A percentile compares a stretch with the other conserved stretches of the same genome.
Conservation (phyloP, 2,797 vertebrate genomes). For the Helarctos malayanus region DNA sequence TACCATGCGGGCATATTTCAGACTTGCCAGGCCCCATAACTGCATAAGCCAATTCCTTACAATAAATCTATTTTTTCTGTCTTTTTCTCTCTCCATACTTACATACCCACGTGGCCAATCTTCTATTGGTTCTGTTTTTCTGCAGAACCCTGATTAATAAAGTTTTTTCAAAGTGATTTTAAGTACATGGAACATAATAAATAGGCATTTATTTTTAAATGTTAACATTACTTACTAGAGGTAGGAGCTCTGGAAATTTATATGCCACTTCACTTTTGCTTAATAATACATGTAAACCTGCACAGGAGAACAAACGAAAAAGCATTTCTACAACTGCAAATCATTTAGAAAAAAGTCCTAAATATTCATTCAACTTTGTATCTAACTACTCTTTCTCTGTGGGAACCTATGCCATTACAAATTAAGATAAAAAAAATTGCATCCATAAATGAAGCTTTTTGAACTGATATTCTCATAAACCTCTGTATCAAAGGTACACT, state of each 20-base stretch:
- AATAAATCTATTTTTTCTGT: background rate
- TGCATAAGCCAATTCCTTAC: background rate
- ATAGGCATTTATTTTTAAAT: conserved; percentile 45
- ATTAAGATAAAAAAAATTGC: conserved; percentile 48
- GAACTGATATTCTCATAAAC: background rate
- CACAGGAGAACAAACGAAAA: conserved; percentile 72
- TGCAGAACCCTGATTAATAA: conserved; percentile 34
- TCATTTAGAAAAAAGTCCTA: conserved; percentile 8
- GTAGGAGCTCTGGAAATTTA: conserved; percentile 95
- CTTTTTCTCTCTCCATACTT: background rate
- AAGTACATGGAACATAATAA: conserved; percentile 12
- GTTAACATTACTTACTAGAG: conserved; percentile 92
- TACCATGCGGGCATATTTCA: background rate
- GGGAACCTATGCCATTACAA: conserved; percentile 1
- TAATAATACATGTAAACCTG: conserved; percentile 97
- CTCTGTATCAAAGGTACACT: background rate
- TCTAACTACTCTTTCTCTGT: conserved; percentile 27
- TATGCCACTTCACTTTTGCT: conserved; percentile 97
- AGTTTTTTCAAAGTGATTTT: conserved; percentile 52
- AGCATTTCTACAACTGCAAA: conserved; percentile 39
- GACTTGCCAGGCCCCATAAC: background rate
- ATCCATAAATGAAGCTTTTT: conserved; percentile 54
- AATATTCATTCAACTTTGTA: conserved; percentile 25
- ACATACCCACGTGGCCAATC: background rate
- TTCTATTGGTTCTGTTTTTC: background rate